phyloP scores from a whole-genome alignment of 2,797 vertebrate genomes.

The Eulemur coronatus region DNA sequence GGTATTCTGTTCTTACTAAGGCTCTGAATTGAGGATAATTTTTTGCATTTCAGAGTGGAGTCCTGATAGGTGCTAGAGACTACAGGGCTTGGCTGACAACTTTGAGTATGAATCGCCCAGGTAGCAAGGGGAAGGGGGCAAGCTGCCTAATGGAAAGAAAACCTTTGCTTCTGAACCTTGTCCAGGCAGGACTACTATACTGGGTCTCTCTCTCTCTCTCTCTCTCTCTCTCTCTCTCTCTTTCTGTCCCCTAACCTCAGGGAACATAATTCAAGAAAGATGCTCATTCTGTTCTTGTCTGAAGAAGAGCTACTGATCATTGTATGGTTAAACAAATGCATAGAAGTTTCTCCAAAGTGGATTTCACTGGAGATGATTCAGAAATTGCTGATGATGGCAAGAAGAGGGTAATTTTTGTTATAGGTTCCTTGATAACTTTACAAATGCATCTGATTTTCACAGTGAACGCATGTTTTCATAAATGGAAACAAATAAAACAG shows the following conservation, averaged over 20 bases:
- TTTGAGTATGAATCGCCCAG: not conserved
- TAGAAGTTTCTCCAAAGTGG: not conserved
- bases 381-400: not conserved
- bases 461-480: slow-evolving; percentile 71
- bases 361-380: not conserved
- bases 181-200: not conserved
- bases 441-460: slow-evolving; percentile 73
- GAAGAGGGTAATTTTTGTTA: slow-evolving; percentile 33
- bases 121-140: not conserved
- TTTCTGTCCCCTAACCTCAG: not conserved
- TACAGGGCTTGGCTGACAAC: not conserved
- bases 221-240: not conserved
- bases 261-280: not conserved
- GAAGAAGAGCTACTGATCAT: not conserved
- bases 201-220: not conserved
- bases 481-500: slow-evolving; percentile 80
- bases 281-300: not conserved
- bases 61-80: not conserved
- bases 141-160: not conserved
- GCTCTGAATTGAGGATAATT: not conserved
- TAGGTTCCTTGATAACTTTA: slow-evolving; percentile 69
- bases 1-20: not conserved
- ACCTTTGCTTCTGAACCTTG: not conserved
- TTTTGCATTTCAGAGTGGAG: slow-evolving; percentile 30
- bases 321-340: not conserved